These are phyloP conservation scores for Ginglymostoma cirratum DNA, from an alignment of 2,113 vertebrate genomes.

Conservation along the genomic window DNA sequence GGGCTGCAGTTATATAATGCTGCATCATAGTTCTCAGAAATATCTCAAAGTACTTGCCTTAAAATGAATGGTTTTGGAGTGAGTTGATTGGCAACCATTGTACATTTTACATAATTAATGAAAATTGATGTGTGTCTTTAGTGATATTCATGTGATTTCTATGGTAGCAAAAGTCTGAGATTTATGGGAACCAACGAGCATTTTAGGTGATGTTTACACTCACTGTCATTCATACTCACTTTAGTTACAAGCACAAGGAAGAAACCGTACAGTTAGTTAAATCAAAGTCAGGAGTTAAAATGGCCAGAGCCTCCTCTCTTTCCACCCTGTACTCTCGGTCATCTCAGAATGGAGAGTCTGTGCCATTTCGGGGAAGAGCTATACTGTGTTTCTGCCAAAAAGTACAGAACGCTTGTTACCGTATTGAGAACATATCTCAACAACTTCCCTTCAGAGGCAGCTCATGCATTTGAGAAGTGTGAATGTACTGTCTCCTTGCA, in stretches of 20 bases:
- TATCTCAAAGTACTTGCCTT: neutral
- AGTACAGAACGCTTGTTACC: neutral
- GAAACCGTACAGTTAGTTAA: neutral
- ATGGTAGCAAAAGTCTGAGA: neutral
- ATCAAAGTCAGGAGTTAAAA: neutral
- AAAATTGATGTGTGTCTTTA: neutral
- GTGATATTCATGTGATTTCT: neutral
- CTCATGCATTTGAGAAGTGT: neutral
- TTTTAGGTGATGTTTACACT: no score
- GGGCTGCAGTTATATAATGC: neutral
- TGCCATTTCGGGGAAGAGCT: neutral
- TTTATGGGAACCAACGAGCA: neutral
- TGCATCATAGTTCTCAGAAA: neutral
- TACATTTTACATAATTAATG: neutral
- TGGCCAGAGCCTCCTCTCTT: neutral
- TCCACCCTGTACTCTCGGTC: neutral
- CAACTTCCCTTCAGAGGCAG: neutral
- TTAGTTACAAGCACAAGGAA: neutral
- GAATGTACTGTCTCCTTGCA: neutral
- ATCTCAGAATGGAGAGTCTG: neutral
- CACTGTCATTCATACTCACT: neutral
- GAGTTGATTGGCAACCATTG: neutral
- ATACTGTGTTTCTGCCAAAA: neutral
- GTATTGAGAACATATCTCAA: neutral
- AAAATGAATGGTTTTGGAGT: neutral